phyloP scores from a whole-genome alignment of 2,113 vertebrate species.

The Bos taurus region ARS-UCD2.0 NC_037328.1:87126501-87127000 shows the following conservation, averaged over 20 bases:
- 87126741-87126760: neutral
- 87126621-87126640: slow-evolving; percentile 46
- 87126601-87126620: slow-evolving; percentile 36
- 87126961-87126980: neutral
- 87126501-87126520: neutral
- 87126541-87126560: slow-evolving; percentile 17
- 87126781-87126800: neutral
- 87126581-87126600: neutral
- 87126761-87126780: slow-evolving; percentile 20
- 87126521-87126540: neutral
- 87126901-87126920: neutral
- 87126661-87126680: slow-evolving; percentile 39
- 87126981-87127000: fast-evolving
- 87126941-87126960: neutral
- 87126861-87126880: neutral
- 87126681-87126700: slow-evolving; percentile 20
- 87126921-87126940: neutral
- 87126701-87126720: slow-evolving; percentile 30
- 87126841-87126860: neutral
- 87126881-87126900: neutral
- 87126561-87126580: slow-evolving; percentile 28
- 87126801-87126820: neutral
- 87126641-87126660: slow-evolving; percentile 5
- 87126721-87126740: neutral
- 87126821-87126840: neutral